Evolutionary conservation across 2,113 vertebrate genomes (phyloP), one percentile per base, ranked within the genome.

Genomic region (Recurvirostra avosetta): DNA sequence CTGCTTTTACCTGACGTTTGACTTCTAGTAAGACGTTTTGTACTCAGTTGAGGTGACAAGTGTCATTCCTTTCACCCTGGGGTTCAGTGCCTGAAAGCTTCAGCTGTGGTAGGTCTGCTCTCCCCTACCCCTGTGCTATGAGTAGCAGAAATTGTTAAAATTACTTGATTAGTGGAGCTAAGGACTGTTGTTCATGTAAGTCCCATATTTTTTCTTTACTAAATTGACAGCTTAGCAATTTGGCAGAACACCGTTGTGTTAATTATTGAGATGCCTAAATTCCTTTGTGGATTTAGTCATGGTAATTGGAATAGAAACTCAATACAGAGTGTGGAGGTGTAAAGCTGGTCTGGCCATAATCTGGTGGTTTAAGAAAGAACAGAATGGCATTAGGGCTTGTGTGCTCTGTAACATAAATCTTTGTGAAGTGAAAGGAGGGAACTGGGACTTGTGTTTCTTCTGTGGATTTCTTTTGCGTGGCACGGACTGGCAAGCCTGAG

Each of bases 281-380:
- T 95, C 94, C 68, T 81, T 65, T 88, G 94, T 94, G 88, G 90
- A 83, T 96, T 97, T 93, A 90, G 62, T 43, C 62, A 15, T 52
- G 58, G 82, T 96, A 94, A 79, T 95, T 96, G 78, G 78, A 94
- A 93, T 53, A 82, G 82, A 43, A 92, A 88, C 43, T 94, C 73
- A 71, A 0, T 65, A 20, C 26, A 43, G 73, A 77, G 18, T 91
- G 83, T 1, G 12, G 91, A 94, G 84, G 76, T 87, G 76, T 92
- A 96, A 96, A 94, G 74, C 92, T 78, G 75, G 65, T 30, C 76
- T 92, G 53, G 43, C 43, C 16, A 9, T 95, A 94, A 96, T 84
- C 95, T 91, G 73, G 18, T 74, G 77, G 58, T 71, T 92, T 89
- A 89, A 78, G 68, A 36, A 84, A 77, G 40, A 89, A 50, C 80